A percentile compares a stretch with the other conserved stretches of the same genome.
These are phyloP conservation scores for Caerostris extrusa DNA, from an alignment of 1,140 invertebrate genomes.

Conservation along the genomic window DNA sequence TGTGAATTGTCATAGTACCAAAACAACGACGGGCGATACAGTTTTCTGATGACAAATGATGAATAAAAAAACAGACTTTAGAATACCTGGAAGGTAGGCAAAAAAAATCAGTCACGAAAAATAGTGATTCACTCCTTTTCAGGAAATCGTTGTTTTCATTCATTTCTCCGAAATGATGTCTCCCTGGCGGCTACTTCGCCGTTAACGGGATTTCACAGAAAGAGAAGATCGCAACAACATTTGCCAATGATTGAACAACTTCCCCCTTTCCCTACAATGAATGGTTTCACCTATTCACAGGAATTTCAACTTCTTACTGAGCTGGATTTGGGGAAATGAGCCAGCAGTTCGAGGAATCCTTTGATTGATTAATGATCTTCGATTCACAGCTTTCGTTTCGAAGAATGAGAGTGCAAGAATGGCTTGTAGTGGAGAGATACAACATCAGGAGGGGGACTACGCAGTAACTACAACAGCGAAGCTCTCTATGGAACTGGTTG, in stretches of 20 bases:
- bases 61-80: conserved; percentile 50
- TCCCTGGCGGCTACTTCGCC: conserved; percentile 35
- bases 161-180: conserved; percentile 48
- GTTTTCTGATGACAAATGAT: not conserved
- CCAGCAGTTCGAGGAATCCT: not conserved
- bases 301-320: not conserved
- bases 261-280: not conserved
- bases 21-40: conserved; percentile 1
- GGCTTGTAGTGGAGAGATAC: not conserved
- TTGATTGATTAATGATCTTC: conserved; percentile 16
- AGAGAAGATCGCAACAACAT: not conserved
- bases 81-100: conserved; percentile 50
- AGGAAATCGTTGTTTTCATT: conserved; percentile 42
- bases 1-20: not conserved
- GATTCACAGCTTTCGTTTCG: conserved; percentile 39
- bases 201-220: not conserved
- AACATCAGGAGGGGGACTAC: conserved; percentile 42
- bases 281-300: not conserved
- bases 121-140: conserved; percentile 54
- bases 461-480: conserved; percentile 12
- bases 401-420: conserved; percentile 36
- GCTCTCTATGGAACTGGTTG: conserved; percentile 31
- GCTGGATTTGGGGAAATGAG: not conserved
- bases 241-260: not conserved
- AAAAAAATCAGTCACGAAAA: not conserved